A percentile compares a stretch with the other conserved stretches of the same genome.
Conservation (phyloP, 2,797 vertebrate genomes). For the Chromobotia macracanthus region DNA sequence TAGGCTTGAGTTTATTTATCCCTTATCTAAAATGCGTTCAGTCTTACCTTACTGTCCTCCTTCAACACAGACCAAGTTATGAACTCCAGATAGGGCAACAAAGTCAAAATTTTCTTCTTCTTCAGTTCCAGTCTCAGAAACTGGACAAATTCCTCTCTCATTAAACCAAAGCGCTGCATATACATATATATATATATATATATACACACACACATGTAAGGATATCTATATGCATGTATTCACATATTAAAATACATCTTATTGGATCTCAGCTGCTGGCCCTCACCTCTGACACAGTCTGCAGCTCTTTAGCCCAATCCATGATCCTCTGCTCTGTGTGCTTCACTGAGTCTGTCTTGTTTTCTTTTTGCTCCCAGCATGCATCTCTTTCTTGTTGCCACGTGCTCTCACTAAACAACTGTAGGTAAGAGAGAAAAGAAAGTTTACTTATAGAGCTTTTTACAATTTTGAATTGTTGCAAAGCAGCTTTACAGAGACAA, state of each 20-base stretch:
- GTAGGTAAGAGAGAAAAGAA: neutral
- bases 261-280: neutral
- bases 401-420: conserved; percentile 47
- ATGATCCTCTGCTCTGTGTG: conserved; percentile 54
- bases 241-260: neutral
- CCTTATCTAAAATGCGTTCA: neutral
- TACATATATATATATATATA: no score
- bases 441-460: no score
- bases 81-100: conserved; percentile 63
- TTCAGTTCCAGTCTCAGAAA: conserved; percentile 57
- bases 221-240: neutral
- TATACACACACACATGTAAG: conserved; percentile 16
- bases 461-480: no score
- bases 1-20: neutral
- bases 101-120: conserved; percentile 49
- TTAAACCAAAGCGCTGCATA: conserved; percentile 56
- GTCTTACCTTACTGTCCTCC: conserved; percentile 52
- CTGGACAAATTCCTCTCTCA: conserved; percentile 50
- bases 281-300: conserved; percentile 58
- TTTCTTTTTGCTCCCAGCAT: conserved; percentile 26
- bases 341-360: conserved; percentile 5
- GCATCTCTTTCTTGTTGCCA: conserved; percentile 25
- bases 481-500: no score
- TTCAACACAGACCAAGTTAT: conserved; percentile 64
- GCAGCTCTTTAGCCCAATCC: conserved; percentile 64